phyloP scores from a whole-genome alignment of 2,888 invertebrate species.

The Pecten maximus region DNA sequence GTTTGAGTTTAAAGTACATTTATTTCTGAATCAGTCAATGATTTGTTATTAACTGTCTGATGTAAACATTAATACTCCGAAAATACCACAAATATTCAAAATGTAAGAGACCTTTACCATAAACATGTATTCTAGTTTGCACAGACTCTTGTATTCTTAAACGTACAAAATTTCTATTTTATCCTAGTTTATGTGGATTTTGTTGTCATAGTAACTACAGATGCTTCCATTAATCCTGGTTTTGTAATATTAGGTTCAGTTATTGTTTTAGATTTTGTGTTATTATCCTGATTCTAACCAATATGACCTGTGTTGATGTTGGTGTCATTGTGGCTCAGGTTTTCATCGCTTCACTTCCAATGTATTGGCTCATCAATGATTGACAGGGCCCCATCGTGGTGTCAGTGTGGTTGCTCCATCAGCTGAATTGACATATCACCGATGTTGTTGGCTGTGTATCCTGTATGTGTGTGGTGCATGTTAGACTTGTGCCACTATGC shows the following conservation, averaged over 20 bases:
- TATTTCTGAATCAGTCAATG: not conserved
- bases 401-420: not conserved
- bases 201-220: not conserved
- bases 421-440: not conserved
- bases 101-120: not conserved
- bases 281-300: not conserved
- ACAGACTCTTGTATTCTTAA: not conserved
- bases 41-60: not conserved
- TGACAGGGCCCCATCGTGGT: not conserved
- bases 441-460: not conserved
- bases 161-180: not conserved
- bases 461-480: not conserved
- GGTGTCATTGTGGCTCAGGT: too few relatives aligned
- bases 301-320: not conserved
- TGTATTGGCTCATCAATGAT: not conserved
- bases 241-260: not conserved
- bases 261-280: not conserved
- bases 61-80: not conserved
- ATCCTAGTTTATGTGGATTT: not conserved
- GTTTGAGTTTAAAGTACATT: not conserved
- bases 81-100: not conserved
- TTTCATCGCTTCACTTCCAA: not conserved
- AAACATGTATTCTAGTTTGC: not conserved
- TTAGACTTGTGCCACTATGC: not conserved
- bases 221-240: not conserved